These are phyloP conservation scores for Eublepharis macularius DNA, from an alignment of 2,113 vertebrate species.

Conservation along the genomic window DNA sequence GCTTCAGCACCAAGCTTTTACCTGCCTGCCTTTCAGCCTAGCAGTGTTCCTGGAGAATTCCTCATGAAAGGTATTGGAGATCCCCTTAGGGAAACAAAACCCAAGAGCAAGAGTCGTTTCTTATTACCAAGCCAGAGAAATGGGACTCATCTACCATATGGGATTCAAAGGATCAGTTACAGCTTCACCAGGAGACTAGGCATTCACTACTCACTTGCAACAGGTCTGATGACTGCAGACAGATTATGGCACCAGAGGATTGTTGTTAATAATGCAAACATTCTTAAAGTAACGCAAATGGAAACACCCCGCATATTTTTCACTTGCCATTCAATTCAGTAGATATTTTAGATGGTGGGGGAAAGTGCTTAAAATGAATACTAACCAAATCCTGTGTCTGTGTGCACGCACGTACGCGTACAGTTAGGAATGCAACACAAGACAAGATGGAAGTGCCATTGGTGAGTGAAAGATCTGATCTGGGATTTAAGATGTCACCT, in stretches of 20 bases:
- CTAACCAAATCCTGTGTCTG: background rate
- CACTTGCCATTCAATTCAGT: conserved; percentile 41
- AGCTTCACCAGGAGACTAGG: conserved; percentile 36
- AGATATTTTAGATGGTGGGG: background rate
- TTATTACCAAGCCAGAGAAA: conserved; percentile 45
- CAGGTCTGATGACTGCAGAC: background rate
- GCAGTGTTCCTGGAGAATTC: conserved; percentile 23
- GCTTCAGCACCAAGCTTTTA: conserved; percentile 2
- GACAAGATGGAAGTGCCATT: too few species aligned
- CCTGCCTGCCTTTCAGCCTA: background rate
- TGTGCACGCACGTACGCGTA: too few species aligned
- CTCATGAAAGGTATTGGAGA: background rate
- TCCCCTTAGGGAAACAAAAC: conserved; percentile 64
- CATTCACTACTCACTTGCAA: conserved; percentile 4
- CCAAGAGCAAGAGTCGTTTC: conserved; percentile 55
- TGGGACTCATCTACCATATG: conserved; percentile 57
- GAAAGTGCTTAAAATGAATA: background rate
- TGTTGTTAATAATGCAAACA: conserved; percentile 59
- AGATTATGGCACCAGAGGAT: background rate
- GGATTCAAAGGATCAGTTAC: conserved; percentile 63
- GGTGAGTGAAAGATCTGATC: too few species aligned
- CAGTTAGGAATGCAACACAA: background rate
- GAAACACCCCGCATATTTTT: conserved; percentile 31
- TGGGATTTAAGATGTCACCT: too few species aligned
- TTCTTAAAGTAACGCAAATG: background rate